Base-by-base conservation (phyloP, 1,140 invertebrate species). In the Zaprionus inermis region DNA sequence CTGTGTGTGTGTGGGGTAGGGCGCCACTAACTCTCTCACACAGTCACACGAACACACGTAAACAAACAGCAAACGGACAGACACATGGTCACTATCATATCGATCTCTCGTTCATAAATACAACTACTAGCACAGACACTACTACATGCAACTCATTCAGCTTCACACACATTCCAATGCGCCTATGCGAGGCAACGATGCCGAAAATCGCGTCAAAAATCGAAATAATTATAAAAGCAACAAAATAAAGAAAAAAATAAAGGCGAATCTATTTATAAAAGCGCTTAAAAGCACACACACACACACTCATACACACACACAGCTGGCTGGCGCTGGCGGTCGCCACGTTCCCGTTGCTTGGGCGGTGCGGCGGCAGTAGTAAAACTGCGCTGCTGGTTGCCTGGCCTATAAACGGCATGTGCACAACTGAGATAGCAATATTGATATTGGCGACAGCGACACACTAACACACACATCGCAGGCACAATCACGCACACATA, bases 251-350 rank as follows among this genome's bases (percentile, higher is more conserved):
- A 72, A 79, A 78, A 68, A 71, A 75, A 78, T 81, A 72, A 57
- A 44, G 57, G 66, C 73, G 57, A 89, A 80, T 89, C 84, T 89
- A 89, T 89, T 89, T 89, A 73, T 89, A 89, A 89, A 85, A 84
- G 71, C 75, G 78, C 74, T 78, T 80, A 72, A 79, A 75, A 79
- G 70, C 77, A 81, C 79, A 75, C 30, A 32, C 30, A 32, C 10
- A 32, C 7, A 32, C 51, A 82, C 70, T 81, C 59, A 76, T 55
- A 76, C 59, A 58, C 30, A 60, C 59, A 69, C 22, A 63, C 79
- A 71, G 41, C 44, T 65, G 54, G 67, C 41, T 74, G 72, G 57
- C 71, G 71, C 65, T 74, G 72, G 60, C 68, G 68, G 70, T 69
- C 65, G 59, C 68, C 67, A 75, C 59, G 72, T 64, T 71, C 59